phyloP scores from a whole-genome alignment of 2,888 invertebrate species.

The Standfussiana lucernea region DNA sequence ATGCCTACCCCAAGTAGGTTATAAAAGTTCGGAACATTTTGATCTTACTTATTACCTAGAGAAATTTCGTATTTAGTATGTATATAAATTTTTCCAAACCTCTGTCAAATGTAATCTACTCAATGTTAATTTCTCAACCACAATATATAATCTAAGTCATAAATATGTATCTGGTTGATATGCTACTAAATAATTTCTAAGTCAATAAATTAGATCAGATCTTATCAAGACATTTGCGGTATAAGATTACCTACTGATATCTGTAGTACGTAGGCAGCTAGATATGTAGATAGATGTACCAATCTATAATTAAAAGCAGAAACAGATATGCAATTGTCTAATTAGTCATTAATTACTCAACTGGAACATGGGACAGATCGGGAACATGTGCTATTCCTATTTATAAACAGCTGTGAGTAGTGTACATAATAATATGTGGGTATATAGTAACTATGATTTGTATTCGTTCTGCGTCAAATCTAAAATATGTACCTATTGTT shows the following conservation, averaged over 20 bases:
- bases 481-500: slow-evolving; percentile 39
- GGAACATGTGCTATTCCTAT: slow-evolving; percentile 53
- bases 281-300: slow-evolving; percentile 31
- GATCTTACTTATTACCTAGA: too few species aligned
- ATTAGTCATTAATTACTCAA: slow-evolving; percentile 83
- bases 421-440: neutral
- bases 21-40: too few species aligned
- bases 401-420: slow-evolving; percentile 45
- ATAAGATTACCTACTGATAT: slow-evolving; percentile 55
- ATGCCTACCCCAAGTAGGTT: too few species aligned
- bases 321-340: slow-evolving; percentile 79
- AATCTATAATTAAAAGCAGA: slow-evolving; percentile 65
- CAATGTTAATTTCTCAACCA: neutral
- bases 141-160: slow-evolving; percentile 48
- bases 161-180: slow-evolving; percentile 45
- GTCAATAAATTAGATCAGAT: slow-evolving; percentile 60
- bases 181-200: slow-evolving; percentile 46
- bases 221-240: slow-evolving; percentile 53
- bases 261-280: slow-evolving; percentile 13
- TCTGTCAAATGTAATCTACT: neutral
- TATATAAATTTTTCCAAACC: slow-evolving; percentile 1
- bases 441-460: slow-evolving; percentile 39
- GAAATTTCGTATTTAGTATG: too few species aligned
- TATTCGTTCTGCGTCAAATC: slow-evolving; percentile 23
- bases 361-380: slow-evolving; percentile 72